Evolutionary conservation across 2,113 vertebrate genomes (phyloP).

Genomic region (Anseranas semipalmata): DNA sequence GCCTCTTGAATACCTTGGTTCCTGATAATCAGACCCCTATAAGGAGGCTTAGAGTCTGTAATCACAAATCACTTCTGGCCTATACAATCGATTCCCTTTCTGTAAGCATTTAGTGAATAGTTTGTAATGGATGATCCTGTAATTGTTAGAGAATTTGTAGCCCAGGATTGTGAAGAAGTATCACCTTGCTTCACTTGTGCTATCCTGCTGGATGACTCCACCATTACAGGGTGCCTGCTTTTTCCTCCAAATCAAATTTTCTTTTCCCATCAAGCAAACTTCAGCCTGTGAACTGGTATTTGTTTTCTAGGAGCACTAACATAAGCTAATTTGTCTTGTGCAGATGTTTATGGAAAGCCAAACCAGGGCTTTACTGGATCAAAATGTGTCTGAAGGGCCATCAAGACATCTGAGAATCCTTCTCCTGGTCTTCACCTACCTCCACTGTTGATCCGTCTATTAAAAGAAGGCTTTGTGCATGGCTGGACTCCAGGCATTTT

Average conservation of each 20-base stretch:
- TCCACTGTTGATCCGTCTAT: not conserved
- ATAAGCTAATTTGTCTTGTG: not conserved
- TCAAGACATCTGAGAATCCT: not conserved
- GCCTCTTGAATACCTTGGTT: not conserved
- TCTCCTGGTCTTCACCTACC: not conserved
- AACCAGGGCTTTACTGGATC: not conserved
- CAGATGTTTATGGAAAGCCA: not conserved
- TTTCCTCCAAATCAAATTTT: not conserved
- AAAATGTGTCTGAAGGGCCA: not conserved
- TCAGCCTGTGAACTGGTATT: not conserved
- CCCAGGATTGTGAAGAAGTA: not conserved
- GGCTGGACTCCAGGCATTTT: constrained; percentile 18
- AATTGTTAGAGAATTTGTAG: not conserved
- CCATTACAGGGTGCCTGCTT: not conserved
- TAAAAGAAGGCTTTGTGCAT: not conserved
- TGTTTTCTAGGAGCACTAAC: not conserved
- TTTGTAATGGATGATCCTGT: not conserved
- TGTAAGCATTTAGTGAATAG: not conserved
- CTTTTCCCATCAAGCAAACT: not conserved
- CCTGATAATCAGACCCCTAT: not conserved
- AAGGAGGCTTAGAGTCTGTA: not conserved
- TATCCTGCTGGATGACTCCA: not conserved
- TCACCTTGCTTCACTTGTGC: not conserved
- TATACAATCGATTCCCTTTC: not conserved
- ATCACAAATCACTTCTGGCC: not conserved